Conservation (phyloP, 2,888 invertebrate species). For the Schizaphis graminum region DNA sequence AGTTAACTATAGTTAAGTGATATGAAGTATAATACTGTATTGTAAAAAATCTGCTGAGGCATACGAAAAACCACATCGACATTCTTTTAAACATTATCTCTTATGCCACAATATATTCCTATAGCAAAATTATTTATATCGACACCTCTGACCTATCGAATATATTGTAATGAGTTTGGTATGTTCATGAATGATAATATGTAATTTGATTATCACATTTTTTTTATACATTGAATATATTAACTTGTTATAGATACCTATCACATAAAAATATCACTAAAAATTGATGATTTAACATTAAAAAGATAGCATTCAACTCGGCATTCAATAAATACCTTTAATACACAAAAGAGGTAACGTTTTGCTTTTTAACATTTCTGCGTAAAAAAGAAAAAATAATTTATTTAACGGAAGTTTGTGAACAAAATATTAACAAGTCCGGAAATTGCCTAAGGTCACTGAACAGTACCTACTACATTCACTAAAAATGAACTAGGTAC, state of each 20-base stretch:
- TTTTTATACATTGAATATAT: slow-evolving; percentile 16
- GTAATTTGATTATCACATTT: slow-evolving; percentile 25
- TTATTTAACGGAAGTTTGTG: slow-evolving; percentile 34
- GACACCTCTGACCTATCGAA: slow-evolving; percentile 40
- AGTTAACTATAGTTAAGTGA: not conserved
- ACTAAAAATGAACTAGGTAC: not conserved
- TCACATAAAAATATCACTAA: not conserved
- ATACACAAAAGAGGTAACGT: not conserved
- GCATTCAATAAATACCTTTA: not conserved
- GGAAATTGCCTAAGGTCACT: slow-evolving; percentile 44
- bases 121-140: slow-evolving; percentile 17
- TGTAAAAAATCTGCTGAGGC: slow-evolving; percentile 17
- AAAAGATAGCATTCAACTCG: not conserved
- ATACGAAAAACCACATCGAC: not conserved
- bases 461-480: slow-evolving; percentile 1
- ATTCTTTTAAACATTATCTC: slow-evolving; percentile 1
- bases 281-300: not conserved
- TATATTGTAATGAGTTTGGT: slow-evolving; percentile 25
- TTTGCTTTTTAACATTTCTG: not conserved
- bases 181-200: slow-evolving; percentile 30
- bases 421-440: slow-evolving; percentile 48
- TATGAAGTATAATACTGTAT: not conserved
- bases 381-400: slow-evolving; percentile 20
- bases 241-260: not conserved
- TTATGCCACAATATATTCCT: not conserved